A percentile compares a stretch with the other conserved stretches of the same genome.
phyloP scores from a whole-genome alignment of 2,888 invertebrate species.

The Athalia rosae region DNA sequence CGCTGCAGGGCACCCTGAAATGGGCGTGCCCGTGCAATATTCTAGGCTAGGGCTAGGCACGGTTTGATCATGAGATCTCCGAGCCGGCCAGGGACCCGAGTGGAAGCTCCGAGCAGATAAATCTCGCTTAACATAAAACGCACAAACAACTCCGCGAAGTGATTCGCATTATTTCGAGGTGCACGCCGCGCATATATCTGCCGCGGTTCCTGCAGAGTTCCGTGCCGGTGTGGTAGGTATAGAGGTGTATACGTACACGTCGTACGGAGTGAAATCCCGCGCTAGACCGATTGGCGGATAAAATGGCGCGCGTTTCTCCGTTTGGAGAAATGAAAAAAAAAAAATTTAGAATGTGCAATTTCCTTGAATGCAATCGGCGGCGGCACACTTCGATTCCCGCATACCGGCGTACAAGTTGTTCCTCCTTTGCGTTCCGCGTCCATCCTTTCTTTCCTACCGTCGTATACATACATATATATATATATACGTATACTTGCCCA shows the following conservation, averaged over 20 bases:
- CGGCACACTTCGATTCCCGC: conserved; percentile 21
- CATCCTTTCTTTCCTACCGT: conserved; percentile 2
- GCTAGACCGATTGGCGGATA: conserved; percentile 19
- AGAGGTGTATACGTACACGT: too few relatives aligned
- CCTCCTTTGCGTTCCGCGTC: neutral
- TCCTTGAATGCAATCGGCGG: conserved; percentile 21
- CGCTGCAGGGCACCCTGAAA: conserved; percentile 34
- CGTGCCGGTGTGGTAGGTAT: too few relatives aligned
- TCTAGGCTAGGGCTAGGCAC: conserved; percentile 25
- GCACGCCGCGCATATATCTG: too few relatives aligned
- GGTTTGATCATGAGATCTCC: conserved; percentile 22
- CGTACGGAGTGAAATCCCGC: conserved; percentile 10
- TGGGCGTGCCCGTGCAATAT: conserved; percentile 41
- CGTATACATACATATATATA: neutral
- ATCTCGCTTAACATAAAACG: conserved; percentile 4
- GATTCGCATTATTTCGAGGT: too few relatives aligned
- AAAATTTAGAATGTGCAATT: conserved; percentile 30
- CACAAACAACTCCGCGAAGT: neutral
- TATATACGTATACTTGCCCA: neutral
- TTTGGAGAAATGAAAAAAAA: conserved; percentile 20
- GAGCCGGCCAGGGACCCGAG: neutral
- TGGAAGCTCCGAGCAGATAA: conserved; percentile 10
- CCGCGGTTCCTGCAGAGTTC: too few relatives aligned
- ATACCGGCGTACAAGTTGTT: neutral
- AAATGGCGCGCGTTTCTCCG: conserved; percentile 26